Conservation (phyloP, 1,140 invertebrate genomes). For the Trinorchestia longiramus region DNA sequence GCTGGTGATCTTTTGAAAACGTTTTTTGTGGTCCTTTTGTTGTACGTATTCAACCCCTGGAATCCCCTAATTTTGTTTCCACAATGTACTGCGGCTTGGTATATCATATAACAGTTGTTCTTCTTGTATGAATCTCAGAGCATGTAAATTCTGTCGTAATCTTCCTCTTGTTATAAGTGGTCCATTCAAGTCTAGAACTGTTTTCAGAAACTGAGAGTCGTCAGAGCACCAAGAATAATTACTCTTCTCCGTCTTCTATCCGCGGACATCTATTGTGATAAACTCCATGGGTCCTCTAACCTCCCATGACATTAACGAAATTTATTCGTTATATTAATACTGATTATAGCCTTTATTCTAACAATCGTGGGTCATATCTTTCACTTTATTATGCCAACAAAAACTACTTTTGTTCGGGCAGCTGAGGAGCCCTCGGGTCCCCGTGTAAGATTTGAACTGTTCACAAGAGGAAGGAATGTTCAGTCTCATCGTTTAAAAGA, state of each 20-base stretch:
- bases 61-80: background rate
- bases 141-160: background rate
- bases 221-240: background rate
- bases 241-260: background rate
- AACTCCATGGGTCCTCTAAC: background rate
- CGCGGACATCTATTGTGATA: background rate
- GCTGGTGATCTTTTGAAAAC: background rate
- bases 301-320: background rate
- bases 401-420: background rate
- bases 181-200: background rate
- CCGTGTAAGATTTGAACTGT: background rate
- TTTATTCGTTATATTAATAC: background rate
- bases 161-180: background rate
- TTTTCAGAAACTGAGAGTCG: background rate
- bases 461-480: background rate
- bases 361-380: background rate
- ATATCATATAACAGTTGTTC: background rate
- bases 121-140: background rate
- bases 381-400: background rate
- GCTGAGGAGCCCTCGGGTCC: background rate
- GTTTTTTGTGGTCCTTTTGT: background rate
- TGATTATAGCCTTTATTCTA: background rate
- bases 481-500: background rate
- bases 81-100: background rate
- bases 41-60: background rate